phyloP scores from a whole-genome alignment of 1,140 invertebrate genomes.

The Diploscapter pachys region DNA sequence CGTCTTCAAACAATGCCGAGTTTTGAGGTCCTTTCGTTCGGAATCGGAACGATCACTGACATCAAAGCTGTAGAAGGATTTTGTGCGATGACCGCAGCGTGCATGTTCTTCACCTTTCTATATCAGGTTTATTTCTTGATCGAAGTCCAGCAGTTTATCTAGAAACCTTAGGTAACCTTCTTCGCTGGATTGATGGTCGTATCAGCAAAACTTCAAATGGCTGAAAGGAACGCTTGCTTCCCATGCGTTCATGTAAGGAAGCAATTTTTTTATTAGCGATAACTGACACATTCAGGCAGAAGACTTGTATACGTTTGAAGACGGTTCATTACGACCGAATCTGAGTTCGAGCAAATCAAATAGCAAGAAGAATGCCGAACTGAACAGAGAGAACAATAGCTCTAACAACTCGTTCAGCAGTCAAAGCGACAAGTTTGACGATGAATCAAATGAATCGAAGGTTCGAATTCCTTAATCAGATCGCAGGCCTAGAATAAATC shows the following conservation, averaged over 20 bases:
- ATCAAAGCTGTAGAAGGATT: conserved; percentile 58
- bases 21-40: conserved; percentile 46
- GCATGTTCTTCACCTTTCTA: conserved; percentile 58
- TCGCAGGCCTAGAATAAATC: too few relatives aligned
- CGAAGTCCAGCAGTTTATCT: background rate
- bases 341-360: conserved; percentile 4
- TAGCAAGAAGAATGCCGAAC: conserved; percentile 1
- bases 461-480: too few relatives aligned
- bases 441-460: conserved; percentile 11
- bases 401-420: conserved; percentile 17
- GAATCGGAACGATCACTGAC: conserved; percentile 52
- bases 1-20: background rate
- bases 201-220: conserved; percentile 56
- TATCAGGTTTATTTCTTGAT: conserved; percentile 48
- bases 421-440: conserved; percentile 13
- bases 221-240: conserved; percentile 56
- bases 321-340: conserved; percentile 13
- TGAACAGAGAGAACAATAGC: background rate
- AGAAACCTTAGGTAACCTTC: conserved; percentile 59
- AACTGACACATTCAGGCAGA: background rate
- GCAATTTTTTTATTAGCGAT: background rate
- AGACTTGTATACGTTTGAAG: conserved; percentile 24
- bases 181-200: conserved; percentile 61
- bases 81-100: conserved; percentile 58
- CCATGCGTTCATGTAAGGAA: conserved; percentile 51